phyloP scores from a whole-genome alignment of 2,113 vertebrate species.

The Prionailurus bengalensis region DNA sequence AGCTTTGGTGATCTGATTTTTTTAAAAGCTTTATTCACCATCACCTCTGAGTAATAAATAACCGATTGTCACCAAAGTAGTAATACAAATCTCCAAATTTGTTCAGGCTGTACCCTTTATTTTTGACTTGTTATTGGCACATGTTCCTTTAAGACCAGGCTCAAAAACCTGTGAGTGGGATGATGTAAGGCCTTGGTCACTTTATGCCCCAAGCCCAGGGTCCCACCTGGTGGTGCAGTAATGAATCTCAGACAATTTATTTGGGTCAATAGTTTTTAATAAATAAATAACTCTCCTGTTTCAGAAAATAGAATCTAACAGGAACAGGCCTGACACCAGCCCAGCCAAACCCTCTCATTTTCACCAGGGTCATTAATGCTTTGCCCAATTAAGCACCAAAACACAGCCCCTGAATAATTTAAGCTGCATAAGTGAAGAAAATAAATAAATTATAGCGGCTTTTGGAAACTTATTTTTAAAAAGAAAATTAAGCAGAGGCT shows the following conservation, averaged over 20 bases:
- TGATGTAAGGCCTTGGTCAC: not conserved
- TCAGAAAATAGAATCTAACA: slow-evolving; percentile 68
- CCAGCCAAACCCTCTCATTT: slow-evolving; percentile 62
- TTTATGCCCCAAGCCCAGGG: not conserved
- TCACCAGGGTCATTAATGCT: slow-evolving; percentile 69
- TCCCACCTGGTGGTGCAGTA: slow-evolving; percentile 54
- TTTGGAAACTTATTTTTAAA: slow-evolving; percentile 72
- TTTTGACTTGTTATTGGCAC: not conserved
- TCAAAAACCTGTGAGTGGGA: slow-evolving; percentile 7
- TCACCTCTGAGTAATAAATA: slow-evolving; percentile 16
- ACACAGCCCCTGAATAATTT: slow-evolving; percentile 83
- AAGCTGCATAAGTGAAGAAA: slow-evolving; percentile 82
- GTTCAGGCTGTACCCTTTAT: not conserved
- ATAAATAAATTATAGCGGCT: slow-evolving; percentile 74
- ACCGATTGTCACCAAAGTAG: not conserved
- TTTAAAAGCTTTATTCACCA: not conserved
- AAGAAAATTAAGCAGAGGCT: slow-evolving; percentile 55
- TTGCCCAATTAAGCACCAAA: slow-evolving; percentile 82
- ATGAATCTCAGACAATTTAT: slow-evolving; percentile 67
- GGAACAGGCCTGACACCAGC: slow-evolving; percentile 69
- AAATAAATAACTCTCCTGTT: slow-evolving; percentile 59
- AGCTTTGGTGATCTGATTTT: not conserved
- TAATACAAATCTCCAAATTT: not conserved
- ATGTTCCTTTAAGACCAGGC: not conserved
- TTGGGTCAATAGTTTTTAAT: slow-evolving; percentile 77